Conservation (phyloP, 2,888 invertebrate genomes). For the Lasioglossum figueresi region DNA sequence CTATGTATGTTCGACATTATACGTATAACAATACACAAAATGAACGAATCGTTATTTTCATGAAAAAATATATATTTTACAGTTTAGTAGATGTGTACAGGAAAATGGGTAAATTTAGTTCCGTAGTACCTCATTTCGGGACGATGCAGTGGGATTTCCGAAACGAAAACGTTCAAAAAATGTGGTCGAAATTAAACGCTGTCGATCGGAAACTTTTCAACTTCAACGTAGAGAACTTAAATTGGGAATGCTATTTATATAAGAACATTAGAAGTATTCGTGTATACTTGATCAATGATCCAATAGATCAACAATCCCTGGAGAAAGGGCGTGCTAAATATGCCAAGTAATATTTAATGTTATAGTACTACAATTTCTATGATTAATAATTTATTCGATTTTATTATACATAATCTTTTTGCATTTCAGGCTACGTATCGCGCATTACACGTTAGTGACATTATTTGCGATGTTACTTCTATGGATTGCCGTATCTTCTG, state of each 20-base stretch:
- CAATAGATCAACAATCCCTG: conserved; percentile 86
- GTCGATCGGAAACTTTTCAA: conserved; percentile 88
- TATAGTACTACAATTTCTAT: not conserved
- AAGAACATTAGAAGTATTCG: conserved; percentile 89
- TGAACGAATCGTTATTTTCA: not conserved
- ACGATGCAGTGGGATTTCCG: conserved; percentile 90
- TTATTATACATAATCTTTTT: not conserved
- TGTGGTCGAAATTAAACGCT: conserved; percentile 86
- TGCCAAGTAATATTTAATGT: conserved; percentile 6
- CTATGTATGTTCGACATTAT: conserved; percentile 85
- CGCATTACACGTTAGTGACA: conserved; percentile 74
- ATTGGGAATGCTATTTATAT: conserved; percentile 90
- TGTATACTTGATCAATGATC: conserved; percentile 91
- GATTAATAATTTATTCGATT: not conserved
- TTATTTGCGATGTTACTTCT: conserved; percentile 36
- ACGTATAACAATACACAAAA: not conserved
- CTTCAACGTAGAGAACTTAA: conserved; percentile 88
- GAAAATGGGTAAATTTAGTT: conserved; percentile 89
- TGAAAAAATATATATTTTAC: not conserved
- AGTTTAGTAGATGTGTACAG: conserved; percentile 88
- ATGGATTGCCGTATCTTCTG: conserved; percentile 52
- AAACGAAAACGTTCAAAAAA: conserved; percentile 86
- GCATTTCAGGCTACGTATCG: conserved; percentile 71
- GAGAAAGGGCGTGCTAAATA: conserved; percentile 86
- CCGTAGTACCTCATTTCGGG: conserved; percentile 91